Evolutionary conservation across 2,888 invertebrate genomes (phyloP).

Genomic region (Trichopoda pennipes): DNA sequence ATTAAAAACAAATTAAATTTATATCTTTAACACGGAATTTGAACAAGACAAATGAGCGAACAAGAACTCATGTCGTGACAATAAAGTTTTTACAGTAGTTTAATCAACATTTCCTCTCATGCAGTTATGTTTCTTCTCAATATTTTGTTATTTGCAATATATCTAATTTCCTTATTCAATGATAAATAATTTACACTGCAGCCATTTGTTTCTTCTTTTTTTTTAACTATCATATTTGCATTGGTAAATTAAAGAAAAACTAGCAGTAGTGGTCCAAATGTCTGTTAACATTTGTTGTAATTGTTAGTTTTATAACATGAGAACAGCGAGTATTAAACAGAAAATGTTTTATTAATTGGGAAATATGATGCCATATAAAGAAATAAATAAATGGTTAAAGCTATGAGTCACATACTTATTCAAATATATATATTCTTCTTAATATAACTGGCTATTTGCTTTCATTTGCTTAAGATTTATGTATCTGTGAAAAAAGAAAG

Average conservation of each 20-base stretch:
- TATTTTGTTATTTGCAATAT: neutral
- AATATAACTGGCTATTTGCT: neutral
- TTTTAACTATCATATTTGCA: neutral
- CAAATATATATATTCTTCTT: slow-evolving; percentile 1
- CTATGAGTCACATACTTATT: slow-evolving; percentile 9
- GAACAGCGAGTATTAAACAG: slow-evolving; percentile 40
- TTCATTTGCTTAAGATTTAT: too few species aligned
- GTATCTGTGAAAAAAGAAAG: too few species aligned
- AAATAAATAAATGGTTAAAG: slow-evolving; percentile 23
- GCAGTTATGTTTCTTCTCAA: slow-evolving; percentile 22
- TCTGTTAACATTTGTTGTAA: slow-evolving; percentile 39
- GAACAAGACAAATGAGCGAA: slow-evolving; percentile 66
- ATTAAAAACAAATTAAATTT: slow-evolving; percentile 65
- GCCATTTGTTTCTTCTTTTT: neutral
- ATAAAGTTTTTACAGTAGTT: slow-evolving; percentile 78
- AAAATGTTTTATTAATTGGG: slow-evolving; percentile 55
- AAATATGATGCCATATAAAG: slow-evolving; percentile 38
- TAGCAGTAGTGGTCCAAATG: slow-evolving; percentile 35
- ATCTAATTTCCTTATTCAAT: slow-evolving; percentile 12
- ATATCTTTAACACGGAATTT: slow-evolving; percentile 56
- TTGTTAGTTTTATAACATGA: slow-evolving; percentile 34
- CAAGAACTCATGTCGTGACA: slow-evolving; percentile 72
- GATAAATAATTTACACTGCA: slow-evolving; percentile 34
- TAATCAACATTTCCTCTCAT: slow-evolving; percentile 66
- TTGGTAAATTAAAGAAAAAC: neutral